Evolutionary conservation across 2,797 vertebrate genomes (phyloP), one percentile per base, ranked within the genome.

Genomic region (Petrocephalus schoutedeni): DNA sequence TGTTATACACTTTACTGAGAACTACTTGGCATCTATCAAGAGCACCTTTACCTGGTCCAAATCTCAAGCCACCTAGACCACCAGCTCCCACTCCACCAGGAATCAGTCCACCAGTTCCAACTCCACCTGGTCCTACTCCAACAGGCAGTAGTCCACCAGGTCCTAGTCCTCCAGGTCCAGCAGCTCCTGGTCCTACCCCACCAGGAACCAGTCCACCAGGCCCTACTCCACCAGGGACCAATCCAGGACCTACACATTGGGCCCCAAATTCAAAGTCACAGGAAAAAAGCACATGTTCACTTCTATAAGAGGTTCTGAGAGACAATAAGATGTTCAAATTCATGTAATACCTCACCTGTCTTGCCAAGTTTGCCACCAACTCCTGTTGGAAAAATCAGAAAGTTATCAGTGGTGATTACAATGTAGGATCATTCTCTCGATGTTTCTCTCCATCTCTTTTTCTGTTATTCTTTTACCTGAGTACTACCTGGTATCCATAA

Each of bases 71-170:
- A 87, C 89, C 87, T 53, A 71, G 83, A 41, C 87, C 90, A 19
- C 92, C 91, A 1, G 92, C 88, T n/a, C 91, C 88, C 0, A 91
- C 45, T 56, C 86, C 89, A 85, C 89, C 89, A 36, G 67, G 67
- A 32, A 71, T 16, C 88, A 90, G 23, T 3, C 88, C 89, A 59
- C 87, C 83, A 9, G 77, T 36, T 28, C 87, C 87, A 56, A 49
- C 23, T 67, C 58, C 45, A 58, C 45, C 89, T 14, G 53, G 59
- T 85, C 88, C 85, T 87, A 88, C 16, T 7, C 89, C 88, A 41
- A 82, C 67, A 56, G 3, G 19, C 19, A 71, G 0, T 9, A 36
- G 71, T 6, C 90, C 91, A 45, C 77, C 57, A 84, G n/a, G 86
- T 16, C 28, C 28, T 56, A 71, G 12, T 71, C 64, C 64, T 14